Evolutionary conservation across 2,113 vertebrate genomes (phyloP).

Genomic region (Amphilophus citrinellus): DNA sequence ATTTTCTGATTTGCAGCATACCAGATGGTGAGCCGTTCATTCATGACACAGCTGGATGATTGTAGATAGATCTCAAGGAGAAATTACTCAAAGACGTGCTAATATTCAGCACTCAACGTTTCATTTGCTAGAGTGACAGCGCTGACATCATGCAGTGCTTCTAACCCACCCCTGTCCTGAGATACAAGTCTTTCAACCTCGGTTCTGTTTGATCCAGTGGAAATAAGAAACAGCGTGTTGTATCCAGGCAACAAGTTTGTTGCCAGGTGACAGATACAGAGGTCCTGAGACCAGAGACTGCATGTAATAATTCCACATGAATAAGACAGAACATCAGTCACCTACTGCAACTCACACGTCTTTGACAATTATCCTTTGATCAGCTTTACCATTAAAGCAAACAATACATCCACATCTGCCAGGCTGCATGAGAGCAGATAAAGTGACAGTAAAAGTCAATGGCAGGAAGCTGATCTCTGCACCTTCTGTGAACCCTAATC

Average conservation of each 20-base stretch:
- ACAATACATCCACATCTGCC: neutral
- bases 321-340: conserved; percentile 59
- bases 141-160: conserved; percentile 46
- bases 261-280: conserved; percentile 83
- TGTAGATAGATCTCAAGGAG: conserved; percentile 10
- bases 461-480: neutral
- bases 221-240: conserved; percentile 72
- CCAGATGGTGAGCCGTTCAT: neutral
- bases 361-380: conserved; percentile 47
- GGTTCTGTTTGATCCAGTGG: conserved; percentile 59
- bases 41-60: neutral
- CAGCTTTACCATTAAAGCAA: conserved; percentile 4
- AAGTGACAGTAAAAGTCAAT: conserved; percentile 15
- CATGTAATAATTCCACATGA: conserved; percentile 54
- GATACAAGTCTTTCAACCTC: conserved; percentile 54
- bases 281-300: conserved; percentile 71
- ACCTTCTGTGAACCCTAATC: conserved; percentile 35
- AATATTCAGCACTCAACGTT: neutral
- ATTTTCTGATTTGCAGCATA: conserved; percentile 7
- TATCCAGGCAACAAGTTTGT: conserved; percentile 83
- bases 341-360: conserved; percentile 36
- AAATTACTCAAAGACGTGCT: neutral
- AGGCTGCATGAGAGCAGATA: neutral
- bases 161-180: conserved; percentile 20
- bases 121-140: neutral